A percentile compares a stretch with the other conserved stretches of the same genome.
Conservation (phyloP, 2,888 invertebrate species). For the Xylophagus ater region DNA sequence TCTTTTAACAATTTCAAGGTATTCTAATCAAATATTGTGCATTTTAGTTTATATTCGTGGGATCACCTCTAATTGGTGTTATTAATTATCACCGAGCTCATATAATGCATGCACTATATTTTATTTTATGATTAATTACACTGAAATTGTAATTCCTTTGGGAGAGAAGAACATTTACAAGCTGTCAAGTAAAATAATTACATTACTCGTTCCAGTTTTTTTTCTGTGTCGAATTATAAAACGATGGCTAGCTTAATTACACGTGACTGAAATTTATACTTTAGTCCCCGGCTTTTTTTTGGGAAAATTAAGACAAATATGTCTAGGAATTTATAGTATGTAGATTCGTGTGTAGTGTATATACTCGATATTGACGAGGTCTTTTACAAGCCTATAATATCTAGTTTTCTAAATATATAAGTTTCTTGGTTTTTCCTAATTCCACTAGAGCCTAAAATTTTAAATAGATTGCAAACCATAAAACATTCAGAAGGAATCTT, state of each 20-base stretch:
- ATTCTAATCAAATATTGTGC: background rate
- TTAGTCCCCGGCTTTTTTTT: too few relatives aligned
- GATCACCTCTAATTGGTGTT: background rate
- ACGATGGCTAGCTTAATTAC: background rate
- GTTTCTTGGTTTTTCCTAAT: too few relatives aligned
- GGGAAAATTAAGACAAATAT: constrained; percentile 3
- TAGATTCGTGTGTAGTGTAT: too few relatives aligned
- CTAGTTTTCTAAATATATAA: too few relatives aligned
- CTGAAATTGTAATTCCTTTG: constrained; percentile 5
- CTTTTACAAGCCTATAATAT: too few relatives aligned
- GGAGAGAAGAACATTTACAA: constrained; percentile 7
- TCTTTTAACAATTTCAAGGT: background rate
- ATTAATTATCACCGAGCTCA: background rate
- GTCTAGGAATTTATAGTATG: too few relatives aligned
- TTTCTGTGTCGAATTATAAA: background rate
- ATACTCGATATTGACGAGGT: too few relatives aligned
- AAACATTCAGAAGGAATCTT: too few relatives aligned
- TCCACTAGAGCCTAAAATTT: too few relatives aligned
- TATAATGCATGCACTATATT: constrained; percentile 2
- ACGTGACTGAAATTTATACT: background rate
- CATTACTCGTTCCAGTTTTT: constrained; percentile 2
- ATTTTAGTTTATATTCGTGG: background rate
- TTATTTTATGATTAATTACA: constrained; percentile 12
- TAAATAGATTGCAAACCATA: too few relatives aligned
- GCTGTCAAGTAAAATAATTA: constrained; percentile 10